These are phyloP conservation scores for Eunapius fragilis DNA, from an alignment of 37 sponge, comb jelly and placozoan genomes.

Conservation along the genomic window DNA sequence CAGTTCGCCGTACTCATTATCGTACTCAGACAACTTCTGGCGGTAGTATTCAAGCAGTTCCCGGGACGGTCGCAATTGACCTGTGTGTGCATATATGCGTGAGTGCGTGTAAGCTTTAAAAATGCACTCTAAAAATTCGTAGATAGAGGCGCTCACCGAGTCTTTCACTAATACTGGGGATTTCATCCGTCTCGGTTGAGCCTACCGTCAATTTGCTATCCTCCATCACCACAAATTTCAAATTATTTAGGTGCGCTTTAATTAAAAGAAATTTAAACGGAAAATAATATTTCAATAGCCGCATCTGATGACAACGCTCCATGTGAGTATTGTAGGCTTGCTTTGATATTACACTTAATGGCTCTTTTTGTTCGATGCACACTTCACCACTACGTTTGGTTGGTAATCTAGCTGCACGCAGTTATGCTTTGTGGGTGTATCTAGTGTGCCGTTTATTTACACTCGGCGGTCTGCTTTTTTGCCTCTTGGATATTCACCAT, in stretches of 20 bases:
- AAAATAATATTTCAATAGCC: no score
- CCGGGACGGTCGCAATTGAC: constrained; percentile 66
- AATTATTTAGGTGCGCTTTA: background rate
- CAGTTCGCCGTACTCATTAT: constrained; percentile 85
- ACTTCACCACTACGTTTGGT: no score
- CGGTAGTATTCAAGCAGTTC: constrained; percentile 97
- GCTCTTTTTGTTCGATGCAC: no score
- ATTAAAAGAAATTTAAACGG: background rate
- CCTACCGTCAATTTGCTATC: background rate
- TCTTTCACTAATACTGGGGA: background rate
- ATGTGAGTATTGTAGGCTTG: no score
- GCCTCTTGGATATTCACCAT: no score
- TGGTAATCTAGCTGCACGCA: no score
- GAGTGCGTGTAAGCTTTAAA: background rate
- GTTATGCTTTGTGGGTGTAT: no score
- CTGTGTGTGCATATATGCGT: no score
- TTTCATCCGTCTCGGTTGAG: background rate
- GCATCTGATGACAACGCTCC: no score
- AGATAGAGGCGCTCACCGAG: background rate
- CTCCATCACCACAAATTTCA: background rate
- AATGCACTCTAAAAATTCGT: background rate
- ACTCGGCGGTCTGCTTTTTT: no score
- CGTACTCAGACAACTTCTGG: constrained; percentile 95
- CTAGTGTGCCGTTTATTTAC: no score
- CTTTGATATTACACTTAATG: no score